Evolutionary conservation across 2,888 invertebrate genomes (phyloP).

Genomic region (Tetheella fluctuosa): DNA sequence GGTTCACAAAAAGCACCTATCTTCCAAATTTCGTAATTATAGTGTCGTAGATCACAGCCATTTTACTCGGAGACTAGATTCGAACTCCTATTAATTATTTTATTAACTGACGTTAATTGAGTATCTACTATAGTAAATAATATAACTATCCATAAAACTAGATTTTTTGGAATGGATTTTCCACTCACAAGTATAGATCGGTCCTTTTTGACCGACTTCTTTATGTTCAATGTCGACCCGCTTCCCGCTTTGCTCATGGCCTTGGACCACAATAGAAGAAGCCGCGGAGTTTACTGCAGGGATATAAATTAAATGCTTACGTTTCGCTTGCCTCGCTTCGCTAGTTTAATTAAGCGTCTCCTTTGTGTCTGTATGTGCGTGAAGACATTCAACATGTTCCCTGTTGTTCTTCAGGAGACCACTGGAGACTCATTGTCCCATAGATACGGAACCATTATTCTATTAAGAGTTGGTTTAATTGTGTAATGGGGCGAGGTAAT

Average conservation of each 20-base stretch:
- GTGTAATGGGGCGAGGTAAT: neutral
- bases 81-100: no score
- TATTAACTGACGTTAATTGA: no score
- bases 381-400: constrained; percentile 71
- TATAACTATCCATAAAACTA: no score
- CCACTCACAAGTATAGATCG: no score
- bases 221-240: neutral
- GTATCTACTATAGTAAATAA: no score
- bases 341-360: constrained; percentile 83
- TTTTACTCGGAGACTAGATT: no score
- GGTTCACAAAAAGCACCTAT: no score
- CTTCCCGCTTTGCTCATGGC: constrained; percentile 48
- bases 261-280: constrained; percentile 58
- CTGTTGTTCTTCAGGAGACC: constrained; percentile 61
- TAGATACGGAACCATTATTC: constrained; percentile 26
- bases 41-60: no score
- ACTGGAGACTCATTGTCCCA: constrained; percentile 47
- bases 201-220: no score
- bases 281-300: constrained; percentile 82
- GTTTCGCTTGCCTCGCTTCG: constrained; percentile 79
- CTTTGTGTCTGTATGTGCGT: constrained; percentile 80
- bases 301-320: constrained; percentile 84
- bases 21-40: no score
- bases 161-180: no score
- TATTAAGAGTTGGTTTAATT: constrained; percentile 6